Base-by-base conservation (phyloP, 2,113 vertebrate genomes). In the Sula dactylatra region DNA sequence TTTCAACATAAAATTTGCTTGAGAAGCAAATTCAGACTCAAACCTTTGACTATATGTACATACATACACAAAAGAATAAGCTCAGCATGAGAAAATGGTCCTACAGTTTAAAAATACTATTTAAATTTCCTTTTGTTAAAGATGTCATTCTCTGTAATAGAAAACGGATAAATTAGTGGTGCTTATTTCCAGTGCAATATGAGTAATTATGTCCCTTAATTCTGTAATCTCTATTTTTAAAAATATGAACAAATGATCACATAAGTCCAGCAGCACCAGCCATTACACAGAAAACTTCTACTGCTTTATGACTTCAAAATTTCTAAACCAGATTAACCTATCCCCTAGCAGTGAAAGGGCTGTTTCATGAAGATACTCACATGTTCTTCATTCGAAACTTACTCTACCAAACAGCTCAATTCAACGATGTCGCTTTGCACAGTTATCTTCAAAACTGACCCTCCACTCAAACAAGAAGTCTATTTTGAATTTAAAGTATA, bases 401-500 rank as follows among this genome's bases (percentile, higher is more conserved):
- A 42, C 3, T 92, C 73, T 72, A 38, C 86, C 78, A 94, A 94
- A 65, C 34, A 40, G 80, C 83, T 92, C 69, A 84, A 20, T 89
- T 87, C 83, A 82, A 76, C 1, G 1, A 65, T 89, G 78, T 72
- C 40, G 38, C 73, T 93, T 95, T 93, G 83, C 38, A 64, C 64
- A 93, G 49, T 56, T 96, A 80, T 85, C 83, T 94, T 95, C 91
- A 93, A 95, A 95, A 84, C 66, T 80, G 86, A 93, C 91, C 84
- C 82, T 87, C 77, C 80, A 82, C 86, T 95, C 94, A 91, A 96
- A 92, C 77, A 86, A 85, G 81, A 76, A 86, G 40, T n/a, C 62
- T 77, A 80, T 85, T 97, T 91, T 94, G 66, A 85, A 92, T 95
- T 92, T 78, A 45, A 84, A 92, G 81, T 79, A 65, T 87, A 69